Evolutionary conservation across 2,113 vertebrate genomes (phyloP).

Genomic region (Megaceryle maxima): DNA sequence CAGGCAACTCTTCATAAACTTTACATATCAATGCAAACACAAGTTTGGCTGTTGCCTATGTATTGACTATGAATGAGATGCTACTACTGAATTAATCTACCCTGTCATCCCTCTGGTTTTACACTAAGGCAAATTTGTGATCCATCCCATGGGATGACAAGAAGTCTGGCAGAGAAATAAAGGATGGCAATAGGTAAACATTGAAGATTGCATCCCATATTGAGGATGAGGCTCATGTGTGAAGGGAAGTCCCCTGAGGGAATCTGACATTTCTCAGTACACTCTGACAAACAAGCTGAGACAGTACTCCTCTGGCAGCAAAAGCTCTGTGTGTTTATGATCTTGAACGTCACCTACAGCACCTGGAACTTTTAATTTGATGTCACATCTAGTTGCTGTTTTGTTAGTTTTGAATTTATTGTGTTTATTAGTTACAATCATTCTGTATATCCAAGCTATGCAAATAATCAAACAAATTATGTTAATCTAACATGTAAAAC

Average conservation of each 20-base stretch:
- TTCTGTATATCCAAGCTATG: background rate
- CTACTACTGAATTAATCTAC: background rate
- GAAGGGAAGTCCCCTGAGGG: background rate
- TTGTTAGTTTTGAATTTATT: background rate
- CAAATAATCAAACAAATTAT: background rate
- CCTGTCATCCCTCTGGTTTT: background rate
- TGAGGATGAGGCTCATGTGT: background rate
- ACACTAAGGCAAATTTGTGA: background rate
- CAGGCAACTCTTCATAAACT: background rate
- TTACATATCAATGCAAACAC: background rate
- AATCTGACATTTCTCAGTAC: background rate
- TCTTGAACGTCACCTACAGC: background rate
- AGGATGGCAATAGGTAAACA: background rate
- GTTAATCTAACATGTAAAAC: background rate
- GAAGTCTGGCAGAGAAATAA: background rate
- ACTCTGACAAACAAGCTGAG: rapidly evolving
- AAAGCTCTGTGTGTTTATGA: background rate
- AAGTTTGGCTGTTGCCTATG: background rate
- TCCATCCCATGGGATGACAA: background rate
- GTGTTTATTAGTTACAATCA: background rate
- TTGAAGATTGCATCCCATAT: background rate
- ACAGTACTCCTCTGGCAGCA: background rate
- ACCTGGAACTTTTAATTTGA: background rate
- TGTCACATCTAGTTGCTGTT: background rate
- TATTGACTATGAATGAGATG: background rate